phyloP scores from a whole-genome alignment of 2,113 vertebrate species.

The Panthera leo region DNA sequence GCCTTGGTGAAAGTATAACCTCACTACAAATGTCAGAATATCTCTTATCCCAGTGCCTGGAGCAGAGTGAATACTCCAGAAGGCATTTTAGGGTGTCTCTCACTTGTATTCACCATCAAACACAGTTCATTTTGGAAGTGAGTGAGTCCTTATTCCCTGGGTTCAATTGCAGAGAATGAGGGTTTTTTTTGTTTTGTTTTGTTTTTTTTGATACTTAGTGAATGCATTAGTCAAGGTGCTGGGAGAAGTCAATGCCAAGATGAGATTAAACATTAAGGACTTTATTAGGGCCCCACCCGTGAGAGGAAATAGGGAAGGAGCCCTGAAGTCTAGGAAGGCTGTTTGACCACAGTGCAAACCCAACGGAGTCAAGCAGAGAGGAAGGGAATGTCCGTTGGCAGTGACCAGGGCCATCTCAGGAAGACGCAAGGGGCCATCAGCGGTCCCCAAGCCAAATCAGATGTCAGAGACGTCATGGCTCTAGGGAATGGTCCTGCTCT shows the following conservation, averaged over 20 bases:
- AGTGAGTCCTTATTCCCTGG: not conserved
- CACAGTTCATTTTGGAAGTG: not conserved
- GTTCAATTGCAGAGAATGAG: not conserved
- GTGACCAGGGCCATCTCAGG: not conserved
- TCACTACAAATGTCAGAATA: not conserved
- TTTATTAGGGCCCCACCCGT: not conserved
- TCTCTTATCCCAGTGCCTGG: not conserved
- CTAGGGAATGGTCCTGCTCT: no score
- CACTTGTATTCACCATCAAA: no score
- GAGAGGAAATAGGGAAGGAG: not conserved
- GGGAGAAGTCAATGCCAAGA: not conserved
- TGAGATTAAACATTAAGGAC: not conserved
- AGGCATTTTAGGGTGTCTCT: not conserved
- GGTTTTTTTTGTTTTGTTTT: no score
- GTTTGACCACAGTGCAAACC: not conserved
- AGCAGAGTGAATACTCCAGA: not conserved
- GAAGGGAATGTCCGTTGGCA: no score
- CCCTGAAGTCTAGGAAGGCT: not conserved
- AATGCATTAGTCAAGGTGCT: not conserved
- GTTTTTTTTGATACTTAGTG: not conserved
- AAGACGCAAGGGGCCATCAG: not conserved
- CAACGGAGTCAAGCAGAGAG: not conserved
- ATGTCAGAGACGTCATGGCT: not conserved
- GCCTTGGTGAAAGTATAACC: not conserved
- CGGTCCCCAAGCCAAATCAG: not conserved